Evolutionary conservation across 2,113 vertebrate genomes (phyloP), one percentile per base, ranked within the genome.

Genomic region (Eptesicus fuscus): DNA sequence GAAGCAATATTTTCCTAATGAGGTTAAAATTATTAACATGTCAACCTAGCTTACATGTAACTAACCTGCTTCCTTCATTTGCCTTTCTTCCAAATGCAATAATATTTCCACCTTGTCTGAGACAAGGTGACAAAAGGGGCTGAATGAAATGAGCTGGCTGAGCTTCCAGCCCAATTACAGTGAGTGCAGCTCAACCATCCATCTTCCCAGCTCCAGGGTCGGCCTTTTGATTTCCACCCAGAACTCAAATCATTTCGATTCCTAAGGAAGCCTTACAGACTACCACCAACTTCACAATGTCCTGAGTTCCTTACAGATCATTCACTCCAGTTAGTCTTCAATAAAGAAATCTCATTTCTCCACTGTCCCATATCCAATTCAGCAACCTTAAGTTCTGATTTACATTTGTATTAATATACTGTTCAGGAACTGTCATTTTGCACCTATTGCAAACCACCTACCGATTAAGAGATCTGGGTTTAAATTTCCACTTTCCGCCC

Each of bases 1-100:
- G 40, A 90, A 93, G 49, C 17, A 53, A 9, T 78, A n/a, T 86
- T 73, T 74, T 95, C 74, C 91, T 74, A 77, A 92, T 56, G 35
- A 87, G 80, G 70, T 30, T 77, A n/a, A 77, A 77, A 30, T 77
- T 89, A 86, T 80, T 86, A 74, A 90, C 49, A 79, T 67, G 18
- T 65, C 51, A 90, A 84, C 65, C 35, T 76, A 71, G 18, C 5
- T 9, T 77, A 69, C 32, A 28, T 5, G 0, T 51, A 88, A 74
- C 17, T 37, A 92, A 92, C 61, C 80, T 53, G 47, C 47, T 78
- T 88, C 44, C 10, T 59, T 74, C 61, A 69, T 67, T 25, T 23
- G 20, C 35, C 37, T 85, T 53, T 71, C 73, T 80, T 80, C 51
- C 61, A 84, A 82, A 51, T 42, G 22, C 51, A 88, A 13, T 18